A percentile compares a stretch with the other conserved stretches of the same genome.
Evolutionary conservation across 2,113 vertebrate species (phyloP).

Genomic region (Prunella himalayana): DNA sequence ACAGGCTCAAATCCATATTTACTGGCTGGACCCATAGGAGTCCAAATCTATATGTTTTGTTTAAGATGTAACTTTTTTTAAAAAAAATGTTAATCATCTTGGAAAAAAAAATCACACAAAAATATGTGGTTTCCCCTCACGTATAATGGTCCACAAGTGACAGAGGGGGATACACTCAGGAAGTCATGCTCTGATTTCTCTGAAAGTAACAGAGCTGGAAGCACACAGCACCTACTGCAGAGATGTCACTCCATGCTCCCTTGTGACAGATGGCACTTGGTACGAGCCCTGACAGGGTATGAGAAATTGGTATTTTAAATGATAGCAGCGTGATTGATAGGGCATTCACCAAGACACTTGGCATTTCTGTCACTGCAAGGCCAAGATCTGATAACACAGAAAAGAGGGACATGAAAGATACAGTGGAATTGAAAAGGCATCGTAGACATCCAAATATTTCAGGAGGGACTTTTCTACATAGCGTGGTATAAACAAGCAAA

Average conservation of each 20-base stretch:
- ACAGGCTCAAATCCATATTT: neutral
- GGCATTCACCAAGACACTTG: neutral
- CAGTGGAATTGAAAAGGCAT: neutral
- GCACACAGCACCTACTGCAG: neutral
- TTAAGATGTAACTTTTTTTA: neutral
- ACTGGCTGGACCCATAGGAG: neutral
- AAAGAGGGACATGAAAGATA: neutral
- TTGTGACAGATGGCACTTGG: neutral
- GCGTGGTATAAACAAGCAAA: neutral
- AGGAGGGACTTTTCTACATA: neutral
- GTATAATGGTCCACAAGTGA: neutral
- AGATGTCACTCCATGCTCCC: neutral
- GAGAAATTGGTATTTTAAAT: neutral
- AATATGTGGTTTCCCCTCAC: neutral
- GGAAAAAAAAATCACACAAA: neutral
- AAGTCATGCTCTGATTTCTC: neutral
- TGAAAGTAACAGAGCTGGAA: neutral
- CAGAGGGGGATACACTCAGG: neutral
- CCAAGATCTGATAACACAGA: neutral
- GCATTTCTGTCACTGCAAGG: neutral
- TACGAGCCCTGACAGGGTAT: neutral
- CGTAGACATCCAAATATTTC: neutral
- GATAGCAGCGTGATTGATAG: neutral
- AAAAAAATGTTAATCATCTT: neutral
- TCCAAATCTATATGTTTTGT: neutral